Evolutionary conservation across 1,140 invertebrate genomes (phyloP).

Genomic region (Platyscapa corneri): DNA sequence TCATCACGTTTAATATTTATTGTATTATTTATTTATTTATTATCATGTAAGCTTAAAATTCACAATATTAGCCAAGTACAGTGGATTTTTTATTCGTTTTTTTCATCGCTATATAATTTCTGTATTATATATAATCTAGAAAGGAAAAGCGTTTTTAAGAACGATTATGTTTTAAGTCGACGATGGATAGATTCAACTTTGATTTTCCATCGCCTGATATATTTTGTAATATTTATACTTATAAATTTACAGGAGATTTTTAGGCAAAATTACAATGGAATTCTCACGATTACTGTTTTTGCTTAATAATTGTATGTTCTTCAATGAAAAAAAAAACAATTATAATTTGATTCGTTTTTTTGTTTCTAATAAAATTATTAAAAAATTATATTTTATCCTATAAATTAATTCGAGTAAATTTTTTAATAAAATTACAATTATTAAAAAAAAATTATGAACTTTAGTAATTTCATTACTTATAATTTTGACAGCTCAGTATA

Average conservation of each 20-base stretch:
- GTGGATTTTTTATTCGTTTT: slow-evolving; percentile 19
- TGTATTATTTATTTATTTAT: slow-evolving; percentile 35
- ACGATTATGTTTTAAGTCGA: slow-evolving; percentile 49
- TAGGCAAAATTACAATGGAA: slow-evolving; percentile 41
- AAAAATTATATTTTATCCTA: slow-evolving; percentile 33
- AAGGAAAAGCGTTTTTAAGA: slow-evolving; percentile 52
- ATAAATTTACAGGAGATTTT: slow-evolving; percentile 41
- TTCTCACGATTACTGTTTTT: slow-evolving; percentile 17
- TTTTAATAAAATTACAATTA: slow-evolving; percentile 30
- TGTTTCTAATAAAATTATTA: not conserved
- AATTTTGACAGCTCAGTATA: slow-evolving; percentile 30
- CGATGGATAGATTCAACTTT: slow-evolving; percentile 24
- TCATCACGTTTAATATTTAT: slow-evolving; percentile 15
- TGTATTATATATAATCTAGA: slow-evolving; percentile 45
- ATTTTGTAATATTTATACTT: slow-evolving; percentile 24
- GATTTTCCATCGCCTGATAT: slow-evolving; percentile 44
- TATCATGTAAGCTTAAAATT: slow-evolving; percentile 41
- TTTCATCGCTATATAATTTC: slow-evolving; percentile 41
- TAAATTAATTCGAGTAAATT: not conserved
- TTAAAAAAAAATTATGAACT: slow-evolving; percentile 12
- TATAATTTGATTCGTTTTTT: not conserved
- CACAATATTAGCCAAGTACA: slow-evolving; percentile 45
- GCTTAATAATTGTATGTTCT: slow-evolving; percentile 35
- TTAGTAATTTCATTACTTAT: slow-evolving; percentile 35
- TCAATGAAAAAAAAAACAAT: not conserved